phyloP scores from a whole-genome alignment of 2,113 vertebrate species.

The Ptyas mucosa region DNA sequence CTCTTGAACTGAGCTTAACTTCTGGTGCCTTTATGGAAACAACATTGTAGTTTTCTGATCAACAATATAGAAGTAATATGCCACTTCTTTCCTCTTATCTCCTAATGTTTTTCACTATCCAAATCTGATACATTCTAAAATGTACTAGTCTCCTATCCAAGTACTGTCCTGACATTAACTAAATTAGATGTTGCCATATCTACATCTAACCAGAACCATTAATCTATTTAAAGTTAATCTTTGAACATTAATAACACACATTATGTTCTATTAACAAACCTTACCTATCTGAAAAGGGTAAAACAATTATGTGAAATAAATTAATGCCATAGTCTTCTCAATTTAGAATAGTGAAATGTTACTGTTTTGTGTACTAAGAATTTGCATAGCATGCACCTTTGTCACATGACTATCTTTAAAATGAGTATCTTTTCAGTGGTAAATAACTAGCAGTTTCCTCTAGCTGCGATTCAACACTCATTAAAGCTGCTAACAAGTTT shows the following conservation, averaged over 20 bases:
- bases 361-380: constrained; percentile 37
- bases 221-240: constrained; percentile 5
- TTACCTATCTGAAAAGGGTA: constrained; percentile 27
- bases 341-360: constrained; percentile 29
- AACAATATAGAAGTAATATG: neutral
- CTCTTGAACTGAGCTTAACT: neutral
- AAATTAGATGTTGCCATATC: neutral
- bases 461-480: constrained; percentile 54
- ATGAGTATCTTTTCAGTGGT: constrained; percentile 46
- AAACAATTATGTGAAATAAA: constrained; percentile 12
- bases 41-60: neutral
- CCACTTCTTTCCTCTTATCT: neutral
- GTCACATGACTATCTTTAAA: constrained; percentile 33
- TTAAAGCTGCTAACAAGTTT: constrained; percentile 54
- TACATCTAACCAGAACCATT: neutral
- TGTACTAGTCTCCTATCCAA: neutral
- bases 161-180: neutral
- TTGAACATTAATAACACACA: neutral
- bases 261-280: constrained; percentile 22
- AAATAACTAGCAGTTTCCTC: constrained; percentile 44
- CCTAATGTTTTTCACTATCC: neutral
- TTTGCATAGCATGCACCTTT: constrained; percentile 32
- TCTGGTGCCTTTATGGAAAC: neutral
- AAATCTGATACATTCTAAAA: neutral
- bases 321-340: constrained; percentile 4